Base-by-base conservation (phyloP, 2,797 vertebrate genomes). In the Clarias laeviceps region DNA sequence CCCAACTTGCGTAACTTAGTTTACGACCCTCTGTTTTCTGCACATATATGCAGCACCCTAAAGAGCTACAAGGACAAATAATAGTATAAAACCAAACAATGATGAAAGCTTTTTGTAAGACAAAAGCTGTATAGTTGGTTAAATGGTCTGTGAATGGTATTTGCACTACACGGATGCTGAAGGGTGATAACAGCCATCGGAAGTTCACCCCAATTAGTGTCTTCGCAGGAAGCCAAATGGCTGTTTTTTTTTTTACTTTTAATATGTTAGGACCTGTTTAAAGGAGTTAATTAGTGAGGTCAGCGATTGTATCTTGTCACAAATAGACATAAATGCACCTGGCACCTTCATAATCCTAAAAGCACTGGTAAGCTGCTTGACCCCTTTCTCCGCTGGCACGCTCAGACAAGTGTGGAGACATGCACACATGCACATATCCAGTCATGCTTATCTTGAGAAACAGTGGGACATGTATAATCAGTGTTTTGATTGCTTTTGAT, bases 11-110 rank as follows among this genome's bases (percentile, higher is more conserved):
- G 7, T 87, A 88, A 85, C 40, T 84, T 74, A 77, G 70, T 8
- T 80, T 86, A 80, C 87, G 65, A 83, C 61, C 84, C 57, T 66
- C 61, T 80, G 24, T 65, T 72, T 76, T 85, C 80, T 86, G 69
- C 88, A 61, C 37, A 64, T 76, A 86, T 85, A 69, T 85, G 37
- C 88, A 17, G 40, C 59, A 57, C 65, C 18, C 17, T 80, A 80
- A 80, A 88, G 92, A 91, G 85, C 84, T 91, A 90, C 88, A 81
- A 87, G 59, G 80, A 82, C 77, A 84, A 83, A 89, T 88, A 86
- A 89, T 88, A 69, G 82, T 34, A 50, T 24, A 11, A 54, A n/a
- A 54, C 56, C 80, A 82, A 82, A 77, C 88, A 29, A 82, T 62
- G 8, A 69, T 80, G 62, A 20, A 82, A 1, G 32, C 34, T 83